Evolutionary conservation across 2,888 invertebrate genomes (phyloP).

Genomic region (Neria commutata): DNA sequence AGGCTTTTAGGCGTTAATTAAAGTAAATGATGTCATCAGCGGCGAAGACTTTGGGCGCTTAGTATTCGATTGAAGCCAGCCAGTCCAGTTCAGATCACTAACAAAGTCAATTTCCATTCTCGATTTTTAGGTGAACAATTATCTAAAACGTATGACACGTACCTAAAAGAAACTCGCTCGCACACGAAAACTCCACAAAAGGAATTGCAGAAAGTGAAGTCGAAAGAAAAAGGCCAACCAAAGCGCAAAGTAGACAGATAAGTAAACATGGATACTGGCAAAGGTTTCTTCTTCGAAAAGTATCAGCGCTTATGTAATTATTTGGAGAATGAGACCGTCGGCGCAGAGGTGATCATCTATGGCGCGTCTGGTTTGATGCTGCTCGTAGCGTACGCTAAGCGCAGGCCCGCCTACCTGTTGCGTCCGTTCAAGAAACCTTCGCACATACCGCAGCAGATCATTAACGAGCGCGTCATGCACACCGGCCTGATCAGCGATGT

Average conservation of each 20-base stretch:
- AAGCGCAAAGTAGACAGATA: constrained; percentile 3
- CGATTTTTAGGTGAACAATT: constrained; percentile 28
- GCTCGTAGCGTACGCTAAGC: constrained; percentile 47
- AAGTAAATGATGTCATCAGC: constrained; percentile 50
- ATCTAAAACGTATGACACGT: constrained; percentile 4
- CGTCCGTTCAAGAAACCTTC: constrained; percentile 55
- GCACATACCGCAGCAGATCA: constrained; percentile 52
- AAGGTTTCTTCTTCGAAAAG: constrained; percentile 39
- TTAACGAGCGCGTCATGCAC: constrained; percentile 52
- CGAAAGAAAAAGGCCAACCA: neutral
- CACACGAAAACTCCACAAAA: constrained; percentile 17
- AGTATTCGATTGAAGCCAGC: neutral
- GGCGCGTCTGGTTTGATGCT: constrained; percentile 51
- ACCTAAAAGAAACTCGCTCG: constrained; percentile 14
- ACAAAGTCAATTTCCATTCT: constrained; percentile 27
- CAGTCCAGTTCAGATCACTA: neutral
- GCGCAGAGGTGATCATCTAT: constrained; percentile 47
- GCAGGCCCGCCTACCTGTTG: constrained; percentile 51
- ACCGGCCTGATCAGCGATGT: constrained; percentile 47
- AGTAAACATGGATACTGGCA: constrained; percentile 36
- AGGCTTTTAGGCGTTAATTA: constrained; percentile 32
- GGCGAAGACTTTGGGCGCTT: neutral
- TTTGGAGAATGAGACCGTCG: constrained; percentile 51
- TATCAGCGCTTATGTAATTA: constrained; percentile 51
- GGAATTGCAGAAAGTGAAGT: neutral